Evolutionary conservation across 37 sponge, comb jelly and placozoan genomes (phyloP), one percentile per base, ranked within the genome.

Genomic region (Agelas oroides): DNA sequence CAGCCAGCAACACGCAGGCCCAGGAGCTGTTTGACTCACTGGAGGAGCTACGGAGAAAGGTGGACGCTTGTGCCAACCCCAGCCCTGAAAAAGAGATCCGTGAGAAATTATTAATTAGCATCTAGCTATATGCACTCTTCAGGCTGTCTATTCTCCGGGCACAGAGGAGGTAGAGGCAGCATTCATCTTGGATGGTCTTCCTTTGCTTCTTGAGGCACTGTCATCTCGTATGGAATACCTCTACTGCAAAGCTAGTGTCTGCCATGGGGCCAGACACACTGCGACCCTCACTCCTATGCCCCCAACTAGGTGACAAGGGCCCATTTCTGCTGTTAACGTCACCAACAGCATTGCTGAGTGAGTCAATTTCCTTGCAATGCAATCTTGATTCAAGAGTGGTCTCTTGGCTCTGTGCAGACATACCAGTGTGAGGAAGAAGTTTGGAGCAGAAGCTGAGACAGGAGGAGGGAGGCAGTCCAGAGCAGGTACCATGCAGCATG

Each of bases 1-100:
- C 89, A 34, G 84, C 69, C 21, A 94, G 95, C 70, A 94, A 96
- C 66, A 38, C 65, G 46, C 89, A 94, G 67, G 58, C 86, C 12
- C 41, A 68, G 79, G 65, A 68, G 0, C 53, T 96, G 53, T 63
- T 30, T 28, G 60, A 73, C 0, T 40, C 75, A 15, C 79, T 82
- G 18, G 39, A 55, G 19, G 53, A 57, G 25, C 27, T 71, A 15
- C 34, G 27, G 37, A 46, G 32, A 3, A 18, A 67, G 2, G 20
- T 67, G 11, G 68, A 67, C 2, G 34, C 32, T 14, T 19, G 68
- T 67, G 46, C 46, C 8, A 3, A 46, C 8, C 46, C 46, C 46
- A 46, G 46, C 46, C 46, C 46, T 3, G 46, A 46, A 3, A 46
- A 46, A 46, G 46, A 46, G 46, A 8, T 46, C 8, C 6, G 46